Evolutionary conservation across 2,888 invertebrate species (phyloP).

Genomic region (Melipona beecheii): DNA sequence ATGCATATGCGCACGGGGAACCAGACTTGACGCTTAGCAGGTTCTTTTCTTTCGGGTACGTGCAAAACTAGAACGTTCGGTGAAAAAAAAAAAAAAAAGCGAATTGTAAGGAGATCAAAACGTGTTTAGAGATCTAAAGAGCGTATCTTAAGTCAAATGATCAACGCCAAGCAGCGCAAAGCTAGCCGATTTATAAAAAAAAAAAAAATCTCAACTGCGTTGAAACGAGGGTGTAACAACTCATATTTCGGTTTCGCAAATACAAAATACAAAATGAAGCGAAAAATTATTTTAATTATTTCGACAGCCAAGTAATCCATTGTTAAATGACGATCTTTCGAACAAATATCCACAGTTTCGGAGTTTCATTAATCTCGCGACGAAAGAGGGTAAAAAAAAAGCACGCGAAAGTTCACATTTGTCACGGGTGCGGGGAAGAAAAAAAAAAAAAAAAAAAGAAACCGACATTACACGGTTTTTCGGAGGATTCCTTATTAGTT

Average conservation of each 20-base stretch:
- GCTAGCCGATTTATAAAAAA: too few relatives aligned
- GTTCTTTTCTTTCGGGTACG: constrained; percentile 1
- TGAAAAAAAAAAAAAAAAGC: too few relatives aligned
- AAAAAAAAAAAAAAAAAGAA: background rate
- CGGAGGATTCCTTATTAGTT: constrained; percentile 13
- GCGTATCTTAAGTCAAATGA: too few relatives aligned
- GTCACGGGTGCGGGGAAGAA: too few relatives aligned
- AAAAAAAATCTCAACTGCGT: too few relatives aligned
- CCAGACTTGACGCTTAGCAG: background rate
- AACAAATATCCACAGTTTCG: background rate
- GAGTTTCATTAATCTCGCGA: background rate
- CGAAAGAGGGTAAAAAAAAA: background rate
- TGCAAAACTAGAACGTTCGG: background rate
- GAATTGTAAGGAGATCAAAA: too few relatives aligned
- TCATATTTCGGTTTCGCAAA: too few relatives aligned
- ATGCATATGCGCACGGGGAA: background rate
- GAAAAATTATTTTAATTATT: background rate
- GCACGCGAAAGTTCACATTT: background rate
- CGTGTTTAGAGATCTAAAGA: too few relatives aligned
- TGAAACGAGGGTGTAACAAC: too few relatives aligned
- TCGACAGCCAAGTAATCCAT: too few relatives aligned
- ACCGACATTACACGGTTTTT: background rate
- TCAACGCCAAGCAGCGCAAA: too few relatives aligned
- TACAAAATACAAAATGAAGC: background rate
- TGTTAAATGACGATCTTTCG: too few relatives aligned